phyloP scores from a whole-genome alignment of 2,888 invertebrate species.

The Drosophila kambysellisi region DNA sequence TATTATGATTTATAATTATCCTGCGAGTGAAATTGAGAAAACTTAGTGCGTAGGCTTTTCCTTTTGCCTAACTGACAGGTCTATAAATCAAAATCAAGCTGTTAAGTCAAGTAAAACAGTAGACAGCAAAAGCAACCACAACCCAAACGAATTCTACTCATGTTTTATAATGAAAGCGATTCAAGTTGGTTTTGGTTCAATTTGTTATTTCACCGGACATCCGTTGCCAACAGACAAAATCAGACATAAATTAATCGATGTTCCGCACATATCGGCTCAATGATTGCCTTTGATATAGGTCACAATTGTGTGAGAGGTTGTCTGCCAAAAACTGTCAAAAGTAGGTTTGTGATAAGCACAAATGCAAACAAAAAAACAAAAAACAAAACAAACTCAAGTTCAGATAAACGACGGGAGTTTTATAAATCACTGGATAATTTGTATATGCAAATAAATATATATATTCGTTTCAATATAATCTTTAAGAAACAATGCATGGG shows the following conservation, averaged over 20 bases:
- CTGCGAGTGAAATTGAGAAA: slow-evolving; percentile 13
- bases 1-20: slow-evolving; percentile 4
- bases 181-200: slow-evolving; percentile 53
- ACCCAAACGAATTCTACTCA: slow-evolving; percentile 39
- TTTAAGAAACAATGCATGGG: neutral
- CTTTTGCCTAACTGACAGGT: slow-evolving; percentile 52
- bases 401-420: neutral
- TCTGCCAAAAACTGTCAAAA: slow-evolving; percentile 70
- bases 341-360: slow-evolving; percentile 63
- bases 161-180: slow-evolving; percentile 70
- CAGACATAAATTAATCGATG: slow-evolving; percentile 63
- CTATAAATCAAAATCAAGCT: slow-evolving; percentile 74
- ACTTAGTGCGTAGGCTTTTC: slow-evolving; percentile 29
- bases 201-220: slow-evolving; percentile 54
- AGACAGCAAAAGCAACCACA: slow-evolving; percentile 25
- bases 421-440: neutral
- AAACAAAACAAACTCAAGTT: neutral
- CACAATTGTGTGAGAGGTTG: slow-evolving; percentile 31
- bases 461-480: neutral
- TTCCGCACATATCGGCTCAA: slow-evolving; percentile 45
- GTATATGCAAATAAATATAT: neutral
- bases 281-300: slow-evolving; percentile 40
- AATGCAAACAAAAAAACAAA: slow-evolving; percentile 14
- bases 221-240: slow-evolving; percentile 48
- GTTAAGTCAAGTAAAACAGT: slow-evolving; percentile 61